Evolutionary conservation across 1,140 invertebrate species (phyloP).

Genomic region (Apis florea): DNA sequence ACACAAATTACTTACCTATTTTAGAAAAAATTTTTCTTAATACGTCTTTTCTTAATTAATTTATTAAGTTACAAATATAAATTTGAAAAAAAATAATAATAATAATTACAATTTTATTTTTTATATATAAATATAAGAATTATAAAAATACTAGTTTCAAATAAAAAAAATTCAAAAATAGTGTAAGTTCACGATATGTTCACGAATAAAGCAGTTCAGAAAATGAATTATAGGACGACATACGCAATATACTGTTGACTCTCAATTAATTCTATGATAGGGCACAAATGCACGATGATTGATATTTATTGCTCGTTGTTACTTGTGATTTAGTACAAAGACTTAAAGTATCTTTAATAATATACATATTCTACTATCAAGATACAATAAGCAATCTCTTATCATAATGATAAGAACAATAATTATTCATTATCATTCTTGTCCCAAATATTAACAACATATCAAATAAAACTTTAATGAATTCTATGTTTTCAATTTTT

Average conservation of each 20-base stretch:
- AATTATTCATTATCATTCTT: background rate
- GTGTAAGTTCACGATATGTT: background rate
- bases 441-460: background rate
- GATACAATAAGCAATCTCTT: background rate
- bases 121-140: background rate
- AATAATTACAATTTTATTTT: background rate
- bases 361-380: background rate
- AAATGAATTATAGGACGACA: conserved; percentile 31
- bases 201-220: conserved; percentile 15
- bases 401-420: conserved; percentile 9
- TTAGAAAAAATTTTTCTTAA: background rate
- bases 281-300: conserved; percentile 47
- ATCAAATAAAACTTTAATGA: background rate
- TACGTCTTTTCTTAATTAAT: background rate
- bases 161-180: background rate
- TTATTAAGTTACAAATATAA: background rate
- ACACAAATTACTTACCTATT: background rate
- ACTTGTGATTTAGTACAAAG: too few species aligned
- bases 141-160: background rate
- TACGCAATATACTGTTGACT: conserved; percentile 21
- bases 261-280: conserved; percentile 45
- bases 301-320: conserved; percentile 37
- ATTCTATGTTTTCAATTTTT: background rate
- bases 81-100: background rate
- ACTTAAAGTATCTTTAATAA: background rate